Conservation (phyloP, 2,113 vertebrate species). For the Notarius quadriscutis region DNA sequence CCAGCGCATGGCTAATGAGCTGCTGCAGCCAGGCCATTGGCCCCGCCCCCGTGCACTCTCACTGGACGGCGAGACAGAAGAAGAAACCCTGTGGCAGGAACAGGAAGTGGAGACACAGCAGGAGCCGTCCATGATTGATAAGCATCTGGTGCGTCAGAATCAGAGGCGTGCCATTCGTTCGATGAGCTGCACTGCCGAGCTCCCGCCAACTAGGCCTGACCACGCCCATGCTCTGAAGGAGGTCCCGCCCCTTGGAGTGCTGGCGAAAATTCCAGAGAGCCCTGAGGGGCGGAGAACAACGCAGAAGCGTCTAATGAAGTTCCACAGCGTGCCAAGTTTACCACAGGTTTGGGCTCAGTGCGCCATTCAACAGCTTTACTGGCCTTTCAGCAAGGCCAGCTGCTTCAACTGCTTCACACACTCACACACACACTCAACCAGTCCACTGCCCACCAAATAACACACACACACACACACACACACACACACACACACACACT, state of each 20-base stretch:
- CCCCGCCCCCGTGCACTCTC: not conserved
- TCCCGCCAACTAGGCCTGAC: constrained; percentile 48
- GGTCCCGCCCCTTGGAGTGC: constrained; percentile 51
- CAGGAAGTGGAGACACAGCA: constrained; percentile 37
- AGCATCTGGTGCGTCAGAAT: constrained; percentile 66
- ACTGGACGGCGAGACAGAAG: not conserved
- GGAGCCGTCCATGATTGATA: constrained; percentile 78
- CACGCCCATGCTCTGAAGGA: not conserved
- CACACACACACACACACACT: not conserved
- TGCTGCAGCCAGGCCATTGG: constrained; percentile 67
- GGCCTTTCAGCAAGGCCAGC: constrained; percentile 71
- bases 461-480: not conserved
- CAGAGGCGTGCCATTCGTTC: constrained; percentile 81
- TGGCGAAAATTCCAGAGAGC: constrained; percentile 74
- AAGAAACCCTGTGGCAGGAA: constrained; percentile 38
- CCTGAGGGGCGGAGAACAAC: constrained; percentile 74
- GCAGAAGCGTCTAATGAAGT: constrained; percentile 87
- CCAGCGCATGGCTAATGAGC: constrained; percentile 76
- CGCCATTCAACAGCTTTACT: constrained; percentile 81
- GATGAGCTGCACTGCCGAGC: constrained; percentile 86
- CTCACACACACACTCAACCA: constrained; percentile 25
- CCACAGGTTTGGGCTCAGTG: constrained; percentile 83
- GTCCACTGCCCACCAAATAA: constrained; percentile 38
- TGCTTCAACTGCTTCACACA: constrained; percentile 57
- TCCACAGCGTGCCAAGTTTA: constrained; percentile 89